A percentile compares a stretch with the other conserved stretches of the same genome.
These are phyloP conservation scores for Ciconia nigra DNA, from an alignment of 2,797 vertebrate genomes.

Conservation along the genomic window DNA sequence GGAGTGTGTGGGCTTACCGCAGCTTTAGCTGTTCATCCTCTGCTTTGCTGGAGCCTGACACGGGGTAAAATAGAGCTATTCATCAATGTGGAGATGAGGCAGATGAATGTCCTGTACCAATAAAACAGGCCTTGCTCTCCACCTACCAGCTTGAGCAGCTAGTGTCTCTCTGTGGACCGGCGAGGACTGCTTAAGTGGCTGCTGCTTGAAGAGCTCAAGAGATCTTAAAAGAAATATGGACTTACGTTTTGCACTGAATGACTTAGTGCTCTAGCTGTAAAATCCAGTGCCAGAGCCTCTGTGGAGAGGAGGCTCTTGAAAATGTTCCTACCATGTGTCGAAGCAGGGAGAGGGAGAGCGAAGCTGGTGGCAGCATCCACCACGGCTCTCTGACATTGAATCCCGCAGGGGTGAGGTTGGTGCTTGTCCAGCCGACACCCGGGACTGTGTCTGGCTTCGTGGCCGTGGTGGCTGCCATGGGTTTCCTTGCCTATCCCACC, in stretches of 20 bases:
- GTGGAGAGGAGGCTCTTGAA: not conserved
- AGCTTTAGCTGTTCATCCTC: slow-evolving; percentile 22
- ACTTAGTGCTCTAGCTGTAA: not conserved
- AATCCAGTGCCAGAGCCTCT: not conserved
- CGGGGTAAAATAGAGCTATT: not conserved
- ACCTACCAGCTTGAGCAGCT: not conserved
- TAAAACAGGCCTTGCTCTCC: not conserved
- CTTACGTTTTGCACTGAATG: not conserved
- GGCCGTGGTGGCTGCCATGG: not conserved
- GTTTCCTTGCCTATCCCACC: not conserved
- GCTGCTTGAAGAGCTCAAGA: not conserved
- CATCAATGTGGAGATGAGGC: not conserved
- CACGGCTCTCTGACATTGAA: not conserved
- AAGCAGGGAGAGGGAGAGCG: not conserved
- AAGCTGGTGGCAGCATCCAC: not conserved
- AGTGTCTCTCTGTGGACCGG: not conserved
- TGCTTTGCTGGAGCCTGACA: not conserved
- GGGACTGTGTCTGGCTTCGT: rapidly evolving
- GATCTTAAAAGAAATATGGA: not conserved
- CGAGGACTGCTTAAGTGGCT: not conserved
- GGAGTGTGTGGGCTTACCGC: slow-evolving; percentile 41
- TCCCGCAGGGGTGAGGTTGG: not conserved
- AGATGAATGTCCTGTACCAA: not conserved
- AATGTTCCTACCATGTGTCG: rapidly evolving
- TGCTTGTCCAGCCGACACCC: no score